Evolutionary conservation across 2,113 vertebrate genomes (phyloP), one percentile per base, ranked within the genome.

Genomic region (Dryoscopus gambensis): DNA sequence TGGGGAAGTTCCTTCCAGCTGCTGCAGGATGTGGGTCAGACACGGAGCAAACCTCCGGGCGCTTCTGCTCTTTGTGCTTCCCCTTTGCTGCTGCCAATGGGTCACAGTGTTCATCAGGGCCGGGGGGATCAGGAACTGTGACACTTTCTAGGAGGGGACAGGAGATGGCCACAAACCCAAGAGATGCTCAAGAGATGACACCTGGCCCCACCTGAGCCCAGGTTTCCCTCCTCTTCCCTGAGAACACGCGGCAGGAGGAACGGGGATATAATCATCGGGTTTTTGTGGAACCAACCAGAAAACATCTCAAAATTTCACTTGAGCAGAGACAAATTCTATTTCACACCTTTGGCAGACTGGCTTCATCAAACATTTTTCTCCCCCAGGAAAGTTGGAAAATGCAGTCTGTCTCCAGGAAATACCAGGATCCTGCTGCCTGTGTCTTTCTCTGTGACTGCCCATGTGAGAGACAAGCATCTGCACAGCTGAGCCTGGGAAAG

Each of bases 261-360:
- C n/a, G 55, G 14, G 1, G 50, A 20, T 13, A 21, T 2, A 39
- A 59, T 5, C 10, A 74, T 2, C 15, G 33, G 9, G 1, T 21
- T n/a, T 73, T 64, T 57, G 25, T 11, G 7, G 57, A 76, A 53
- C 15, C 12, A 14, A 20, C 17, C 12, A 5, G 62, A 62, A 59
- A 20, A 4, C 31, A 39, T 27, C 88, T 40, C 42, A 49, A 31
- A 69, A 33, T 31, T 59, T 85, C 49, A 73, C 44, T 4, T 4
- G 35, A 42, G 7, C 46, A 53, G 1, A 81, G 64, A 31, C n/a
- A 57, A 70, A 50, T 21, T 62, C 42, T 15, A 5, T n/a, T 63
- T 64, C 44, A 55, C 15, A n/a, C 57, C 40, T 76, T 90, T 60
- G 30, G 7, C 57, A 88, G 46, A 22, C 27, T 19, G 18, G 59